Conservation (phyloP, 2,888 invertebrate genomes). For the Charanyca ferruginea region DNA sequence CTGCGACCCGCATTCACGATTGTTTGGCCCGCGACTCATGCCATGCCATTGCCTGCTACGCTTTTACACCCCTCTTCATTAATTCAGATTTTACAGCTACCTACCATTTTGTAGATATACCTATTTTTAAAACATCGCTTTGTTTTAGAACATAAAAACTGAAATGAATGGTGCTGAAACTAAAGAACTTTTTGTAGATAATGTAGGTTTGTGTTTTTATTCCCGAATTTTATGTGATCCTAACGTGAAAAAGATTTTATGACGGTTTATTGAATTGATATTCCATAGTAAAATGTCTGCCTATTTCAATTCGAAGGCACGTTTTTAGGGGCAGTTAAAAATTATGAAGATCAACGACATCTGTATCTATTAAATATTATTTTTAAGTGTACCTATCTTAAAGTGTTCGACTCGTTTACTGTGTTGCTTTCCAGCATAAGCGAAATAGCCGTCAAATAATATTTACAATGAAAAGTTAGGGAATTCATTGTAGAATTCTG, state of each 20-base stretch:
- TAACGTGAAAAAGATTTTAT: slow-evolving; percentile 29
- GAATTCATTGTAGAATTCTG: slow-evolving; percentile 79
- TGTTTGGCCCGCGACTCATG: slow-evolving; percentile 77
- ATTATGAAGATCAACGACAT: slow-evolving; percentile 21
- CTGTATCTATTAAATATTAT: background rate
- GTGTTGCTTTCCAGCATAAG: slow-evolving; percentile 43
- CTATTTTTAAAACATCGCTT: slow-evolving; percentile 41
- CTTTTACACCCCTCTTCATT: slow-evolving; percentile 72
- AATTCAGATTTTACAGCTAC: slow-evolving; percentile 66
- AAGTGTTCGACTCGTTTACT: slow-evolving; percentile 19
- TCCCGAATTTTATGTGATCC: slow-evolving; percentile 22
- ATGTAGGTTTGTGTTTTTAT: slow-evolving; percentile 20
- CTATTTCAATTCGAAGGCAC: slow-evolving; percentile 10
- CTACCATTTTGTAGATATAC: slow-evolving; percentile 45
- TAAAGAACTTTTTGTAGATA: slow-evolving; percentile 28
- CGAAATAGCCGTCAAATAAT: slow-evolving; percentile 67
- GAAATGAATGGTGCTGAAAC: slow-evolving; percentile 12
- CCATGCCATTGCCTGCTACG: slow-evolving; percentile 66
- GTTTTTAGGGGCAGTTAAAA: slow-evolving; percentile 24
- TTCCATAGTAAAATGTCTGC: slow-evolving; percentile 5
- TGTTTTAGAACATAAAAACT: slow-evolving; percentile 27
- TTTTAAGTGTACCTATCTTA: background rate
- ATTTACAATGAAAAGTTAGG: slow-evolving; percentile 75
- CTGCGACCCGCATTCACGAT: slow-evolving; percentile 83
- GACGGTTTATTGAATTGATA: slow-evolving; percentile 25